Evolutionary conservation across 2,797 vertebrate genomes (phyloP), one percentile per base, ranked within the genome.

Genomic region (Decapterus maruadsi): DNA sequence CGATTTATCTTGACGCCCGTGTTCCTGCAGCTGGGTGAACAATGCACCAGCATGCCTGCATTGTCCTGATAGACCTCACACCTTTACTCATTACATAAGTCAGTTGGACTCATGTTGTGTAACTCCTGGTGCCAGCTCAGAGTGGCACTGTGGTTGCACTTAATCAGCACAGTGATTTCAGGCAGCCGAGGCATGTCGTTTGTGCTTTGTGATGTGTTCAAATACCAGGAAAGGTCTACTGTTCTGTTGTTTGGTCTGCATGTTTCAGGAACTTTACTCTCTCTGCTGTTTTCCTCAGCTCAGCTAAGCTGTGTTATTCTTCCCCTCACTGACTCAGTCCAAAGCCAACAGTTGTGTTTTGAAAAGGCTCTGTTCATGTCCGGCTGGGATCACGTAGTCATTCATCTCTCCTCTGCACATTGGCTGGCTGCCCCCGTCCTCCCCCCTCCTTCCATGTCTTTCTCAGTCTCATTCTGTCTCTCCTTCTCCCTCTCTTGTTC

Each of bases 281-380:
- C 42, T 57, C 13, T 38, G 13, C 62, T 8, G 16, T 82, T 85
- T 81, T 79, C 46, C 68, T 75, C 74, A 26, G 61, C 79, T 80
- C 81, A 7, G 81, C 70, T 78, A 68, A 84, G 77, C 66, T 29
- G 16, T 89, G 84, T 87, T 91, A 76, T 90, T 91, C 86, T 87
- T 90, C 72, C 77, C 61, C 81, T 80, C 63, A 6, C 69, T 38
- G 48, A 62, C 62, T 76, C 77, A 2, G 63, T 84, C 90, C 89
- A 92, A 89, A 91, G 76, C 83, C 78, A 90, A 82, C 88, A 87
- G 82, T 87, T 58, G 72, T 91, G 87, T 91, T 91, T 91, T 85
- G 60, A 90, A 89, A 89, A 81, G 76, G 74, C 87, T 89, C 63
- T 76, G 82, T 61, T 84, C 81, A 78, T 65, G 87, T 92, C 89